Conservation (phyloP, 2,888 invertebrate genomes). For the Exephanes ischioxanthus region DNA sequence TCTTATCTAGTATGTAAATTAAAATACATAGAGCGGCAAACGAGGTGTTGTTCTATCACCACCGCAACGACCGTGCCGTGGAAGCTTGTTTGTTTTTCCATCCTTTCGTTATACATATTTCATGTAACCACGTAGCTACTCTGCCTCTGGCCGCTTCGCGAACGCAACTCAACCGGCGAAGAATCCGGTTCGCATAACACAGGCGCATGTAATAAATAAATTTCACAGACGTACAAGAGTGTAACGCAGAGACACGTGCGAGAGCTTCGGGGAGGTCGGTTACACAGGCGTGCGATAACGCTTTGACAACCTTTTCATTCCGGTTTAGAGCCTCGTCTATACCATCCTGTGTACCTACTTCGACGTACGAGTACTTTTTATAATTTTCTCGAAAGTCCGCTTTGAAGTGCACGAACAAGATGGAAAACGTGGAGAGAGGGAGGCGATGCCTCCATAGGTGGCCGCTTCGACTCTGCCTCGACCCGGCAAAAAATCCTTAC, state of each 20-base stretch:
- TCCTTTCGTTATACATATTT: slow-evolving; percentile 9
- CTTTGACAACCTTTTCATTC: slow-evolving; percentile 62
- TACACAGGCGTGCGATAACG: slow-evolving; percentile 42
- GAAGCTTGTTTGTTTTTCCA: slow-evolving; percentile 7
- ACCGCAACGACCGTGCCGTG: not conserved
- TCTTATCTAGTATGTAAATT: not conserved
- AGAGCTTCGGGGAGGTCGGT: slow-evolving; percentile 2
- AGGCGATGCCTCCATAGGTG: slow-evolving; percentile 22
- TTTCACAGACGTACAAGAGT: not conserved
- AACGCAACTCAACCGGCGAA: slow-evolving; percentile 18
- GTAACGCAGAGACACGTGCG: not conserved
- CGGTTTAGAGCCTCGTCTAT: slow-evolving; percentile 51
- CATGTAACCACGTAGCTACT: slow-evolving; percentile 6
- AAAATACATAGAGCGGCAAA: not conserved
- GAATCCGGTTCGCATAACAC: slow-evolving; percentile 25
- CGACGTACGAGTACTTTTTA: slow-evolving; percentile 7
- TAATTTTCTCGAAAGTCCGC: slow-evolving; percentile 53
- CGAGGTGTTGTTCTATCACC: not conserved
- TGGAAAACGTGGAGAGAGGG: slow-evolving; percentile 29
- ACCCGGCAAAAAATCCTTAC: not conserved
- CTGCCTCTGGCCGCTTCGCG: not conserved
- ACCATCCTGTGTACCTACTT: slow-evolving; percentile 16
- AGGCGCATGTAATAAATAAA: slow-evolving; percentile 22
- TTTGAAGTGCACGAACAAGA: slow-evolving; percentile 60
- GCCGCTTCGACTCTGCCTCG: not conserved